Percentiles rank a stretch among this genome's conserved stretches.
These are phyloP conservation scores for Daktulosphaira vitifoliae DNA, from an alignment of 1,140 invertebrate genomes.

Conservation along the genomic window DNA sequence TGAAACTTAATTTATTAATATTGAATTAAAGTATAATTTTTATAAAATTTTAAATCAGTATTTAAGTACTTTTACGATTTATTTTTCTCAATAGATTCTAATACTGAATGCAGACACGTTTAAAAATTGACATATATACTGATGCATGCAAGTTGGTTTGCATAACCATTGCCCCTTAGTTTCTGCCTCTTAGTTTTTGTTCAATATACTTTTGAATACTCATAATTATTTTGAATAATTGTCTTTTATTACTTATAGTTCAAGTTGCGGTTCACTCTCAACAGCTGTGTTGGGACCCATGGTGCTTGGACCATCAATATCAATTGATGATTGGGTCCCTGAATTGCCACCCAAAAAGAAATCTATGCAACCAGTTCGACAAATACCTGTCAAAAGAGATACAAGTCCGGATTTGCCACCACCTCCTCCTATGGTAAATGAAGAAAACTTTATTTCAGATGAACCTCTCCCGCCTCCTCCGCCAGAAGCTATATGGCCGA, in stretches of 20 bases:
- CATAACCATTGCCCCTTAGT: too few relatives aligned
- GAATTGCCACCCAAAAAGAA: constrained; percentile 66
- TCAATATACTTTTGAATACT: too few relatives aligned
- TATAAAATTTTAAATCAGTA: too few relatives aligned
- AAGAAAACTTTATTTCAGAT: constrained; percentile 50
- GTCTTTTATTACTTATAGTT: constrained; percentile 37
- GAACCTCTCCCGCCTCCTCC: constrained; percentile 66
- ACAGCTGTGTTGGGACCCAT: constrained; percentile 53
- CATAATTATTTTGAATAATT: too few relatives aligned
- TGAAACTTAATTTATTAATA: too few relatives aligned
- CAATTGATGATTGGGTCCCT: constrained; percentile 61
- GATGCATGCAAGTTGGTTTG: too few relatives aligned
- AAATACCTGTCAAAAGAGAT: constrained; percentile 23
- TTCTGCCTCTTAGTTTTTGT: too few relatives aligned
- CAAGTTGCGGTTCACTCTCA: constrained; percentile 53
- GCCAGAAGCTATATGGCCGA: constrained; percentile 43
- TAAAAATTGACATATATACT: too few relatives aligned
- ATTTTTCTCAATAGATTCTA: too few relatives aligned
- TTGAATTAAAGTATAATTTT: too few relatives aligned
- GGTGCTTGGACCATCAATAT: constrained; percentile 56
- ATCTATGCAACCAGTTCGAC: constrained; percentile 45
- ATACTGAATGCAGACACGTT: too few relatives aligned
- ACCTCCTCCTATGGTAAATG: constrained; percentile 40
- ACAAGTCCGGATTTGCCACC: constrained; percentile 39
- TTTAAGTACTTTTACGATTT: too few relatives aligned